These are phyloP conservation scores for Leptothorax acervorum DNA, from an alignment of 2,888 invertebrate species.

Conservation along the genomic window DNA sequence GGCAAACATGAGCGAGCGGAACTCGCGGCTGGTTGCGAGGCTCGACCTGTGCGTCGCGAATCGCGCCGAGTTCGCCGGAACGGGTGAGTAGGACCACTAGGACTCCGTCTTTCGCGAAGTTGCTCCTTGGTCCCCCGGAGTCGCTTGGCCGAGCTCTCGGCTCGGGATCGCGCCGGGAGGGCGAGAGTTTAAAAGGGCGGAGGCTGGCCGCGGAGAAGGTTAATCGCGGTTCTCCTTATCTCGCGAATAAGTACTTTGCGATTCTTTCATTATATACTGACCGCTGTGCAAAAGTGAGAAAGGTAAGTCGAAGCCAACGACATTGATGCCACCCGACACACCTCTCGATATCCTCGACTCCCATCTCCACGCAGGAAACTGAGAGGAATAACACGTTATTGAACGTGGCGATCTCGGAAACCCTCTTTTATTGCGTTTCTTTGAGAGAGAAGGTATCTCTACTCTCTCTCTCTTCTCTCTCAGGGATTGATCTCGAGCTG, in stretches of 20 bases:
- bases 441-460: neutral
- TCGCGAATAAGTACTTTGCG: neutral
- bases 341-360: neutral
- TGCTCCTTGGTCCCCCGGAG: too few relatives aligned
- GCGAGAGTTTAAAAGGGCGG: neutral
- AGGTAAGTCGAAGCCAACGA: neutral
- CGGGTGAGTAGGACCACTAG: slow-evolving; percentile 60
- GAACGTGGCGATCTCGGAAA: neutral
- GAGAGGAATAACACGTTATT: neutral
- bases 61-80: slow-evolving; percentile 61
- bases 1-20: slow-evolving; percentile 69
- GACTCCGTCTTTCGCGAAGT: neutral
- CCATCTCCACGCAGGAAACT: neutral
- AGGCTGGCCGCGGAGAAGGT: neutral
- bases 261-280: neutral
- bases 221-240: neutral
- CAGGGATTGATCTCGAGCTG: neutral
- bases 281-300: neutral
- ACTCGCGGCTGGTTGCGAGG: slow-evolving; percentile 26
- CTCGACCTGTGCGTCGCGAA: slow-evolving; percentile 46
- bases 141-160: too few relatives aligned
- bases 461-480: neutral
- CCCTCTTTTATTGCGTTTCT: neutral
- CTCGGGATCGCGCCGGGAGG: neutral
- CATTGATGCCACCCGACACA: neutral